Conservation (phyloP, 2,113 vertebrate genomes). For the Misgurnus anguillicaudatus region DNA sequence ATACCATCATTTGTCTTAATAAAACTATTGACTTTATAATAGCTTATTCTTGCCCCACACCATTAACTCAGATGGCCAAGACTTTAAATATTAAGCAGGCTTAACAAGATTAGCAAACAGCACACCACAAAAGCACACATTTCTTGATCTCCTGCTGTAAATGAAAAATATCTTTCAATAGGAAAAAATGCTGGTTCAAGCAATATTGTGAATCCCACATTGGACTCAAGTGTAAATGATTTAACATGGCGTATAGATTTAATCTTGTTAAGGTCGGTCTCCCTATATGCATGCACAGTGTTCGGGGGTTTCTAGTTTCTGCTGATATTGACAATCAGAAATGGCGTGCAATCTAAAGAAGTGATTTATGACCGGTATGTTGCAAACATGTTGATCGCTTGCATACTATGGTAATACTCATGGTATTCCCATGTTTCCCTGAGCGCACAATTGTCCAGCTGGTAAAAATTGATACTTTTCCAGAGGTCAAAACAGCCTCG, state of each 20-base stretch:
- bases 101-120: constrained; percentile 74
- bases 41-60: constrained; percentile 70
- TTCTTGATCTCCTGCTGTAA: constrained; percentile 59
- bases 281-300: constrained; percentile 31
- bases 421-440: neutral
- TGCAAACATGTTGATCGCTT: constrained; percentile 13
- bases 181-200: constrained; percentile 68
- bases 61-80: constrained; percentile 70
- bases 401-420: constrained; percentile 1
- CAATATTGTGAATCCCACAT: constrained; percentile 60
- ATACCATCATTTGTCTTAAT: constrained; percentile 76
- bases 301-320: neutral
- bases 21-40: constrained; percentile 77
- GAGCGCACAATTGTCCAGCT: constrained; percentile 33
- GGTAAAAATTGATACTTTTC: constrained; percentile 67
- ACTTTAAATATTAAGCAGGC: constrained; percentile 78
- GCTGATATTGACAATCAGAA: constrained; percentile 34
- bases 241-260: constrained; percentile 62
- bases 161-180: constrained; percentile 72
- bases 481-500: constrained; percentile 75
- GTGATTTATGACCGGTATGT: constrained; percentile 32
- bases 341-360: constrained; percentile 16
- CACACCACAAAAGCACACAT: constrained; percentile 57
- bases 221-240: constrained; percentile 62
- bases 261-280: constrained; percentile 56